Conservation (phyloP, 1,140 invertebrate genomes). For the Triops cancriformis region DNA sequence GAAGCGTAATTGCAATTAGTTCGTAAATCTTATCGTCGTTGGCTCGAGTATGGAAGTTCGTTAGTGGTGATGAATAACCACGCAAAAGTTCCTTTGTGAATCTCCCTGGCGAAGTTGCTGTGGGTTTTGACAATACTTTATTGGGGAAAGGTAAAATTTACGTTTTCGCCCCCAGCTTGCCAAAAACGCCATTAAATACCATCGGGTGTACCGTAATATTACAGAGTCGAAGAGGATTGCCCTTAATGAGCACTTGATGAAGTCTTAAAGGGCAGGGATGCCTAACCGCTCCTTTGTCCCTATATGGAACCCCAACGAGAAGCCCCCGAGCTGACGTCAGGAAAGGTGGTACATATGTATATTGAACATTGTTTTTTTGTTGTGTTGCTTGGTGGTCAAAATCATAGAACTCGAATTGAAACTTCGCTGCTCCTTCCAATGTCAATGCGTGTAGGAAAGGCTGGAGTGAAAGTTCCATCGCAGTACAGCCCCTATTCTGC, state of each 20-base stretch:
- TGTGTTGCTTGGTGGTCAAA: neutral
- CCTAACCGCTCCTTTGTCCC: slow-evolving; percentile 3
- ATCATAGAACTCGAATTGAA: no score
- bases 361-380: neutral
- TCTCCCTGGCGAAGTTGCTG: neutral
- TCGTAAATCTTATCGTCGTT: no score
- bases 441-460: no score
- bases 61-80: neutral
- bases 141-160: neutral
- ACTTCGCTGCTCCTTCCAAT: no score
- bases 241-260: slow-evolving; percentile 9
- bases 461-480: no score
- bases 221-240: slow-evolving; percentile 2
- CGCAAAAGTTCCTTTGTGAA: no score
- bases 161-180: neutral
- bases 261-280: slow-evolving; percentile 4
- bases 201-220: neutral
- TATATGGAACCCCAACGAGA: slow-evolving; percentile 10
- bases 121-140: neutral
- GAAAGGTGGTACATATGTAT: neutral
- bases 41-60: no score
- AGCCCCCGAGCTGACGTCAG: slow-evolving; percentile 11
- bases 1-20: no score
- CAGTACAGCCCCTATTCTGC: no score
- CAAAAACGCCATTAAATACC: neutral